These are phyloP conservation scores for Threskiornis aethiopicus DNA, from an alignment of 2,797 vertebrate species.

Conservation along the genomic window DNA sequence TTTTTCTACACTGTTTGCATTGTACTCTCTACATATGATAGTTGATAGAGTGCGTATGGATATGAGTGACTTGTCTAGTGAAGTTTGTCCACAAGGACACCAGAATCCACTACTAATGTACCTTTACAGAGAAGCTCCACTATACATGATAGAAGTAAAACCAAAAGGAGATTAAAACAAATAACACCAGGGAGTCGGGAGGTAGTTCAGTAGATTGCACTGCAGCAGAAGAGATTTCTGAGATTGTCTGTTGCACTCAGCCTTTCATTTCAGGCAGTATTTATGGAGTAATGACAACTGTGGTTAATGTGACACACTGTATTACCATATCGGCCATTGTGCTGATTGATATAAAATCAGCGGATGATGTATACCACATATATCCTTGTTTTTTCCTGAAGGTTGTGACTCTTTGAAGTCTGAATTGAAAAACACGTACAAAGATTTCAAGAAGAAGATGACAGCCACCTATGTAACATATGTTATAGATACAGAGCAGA, in stretches of 20 bases:
- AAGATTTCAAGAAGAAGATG: constrained; percentile 64
- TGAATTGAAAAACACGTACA: constrained; percentile 66
- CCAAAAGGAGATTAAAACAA: neutral
- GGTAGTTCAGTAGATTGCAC: neutral
- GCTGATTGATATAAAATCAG: neutral
- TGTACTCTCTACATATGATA: neutral
- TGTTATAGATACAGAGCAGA: constrained; percentile 19
- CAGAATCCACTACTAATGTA: neutral
- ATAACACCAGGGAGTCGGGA: neutral
- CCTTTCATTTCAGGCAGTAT: neutral
- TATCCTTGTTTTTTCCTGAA: constrained; percentile 1
- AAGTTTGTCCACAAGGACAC: neutral
- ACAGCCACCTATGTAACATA: constrained; percentile 68
- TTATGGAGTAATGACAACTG: neutral
- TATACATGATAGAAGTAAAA: neutral
- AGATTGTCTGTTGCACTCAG: neutral
- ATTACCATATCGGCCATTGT: neutral
- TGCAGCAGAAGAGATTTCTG: neutral
- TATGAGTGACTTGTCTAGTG: neutral
- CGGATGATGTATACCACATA: neutral
- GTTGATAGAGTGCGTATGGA: neutral
- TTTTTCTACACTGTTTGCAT: neutral
- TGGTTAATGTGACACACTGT: neutral
- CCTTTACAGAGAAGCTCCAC: neutral
- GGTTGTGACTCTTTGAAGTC: constrained; percentile 2